Evolutionary conservation across 2,113 vertebrate species (phyloP).

Genomic region (Gadus chalcogrammus): DNA sequence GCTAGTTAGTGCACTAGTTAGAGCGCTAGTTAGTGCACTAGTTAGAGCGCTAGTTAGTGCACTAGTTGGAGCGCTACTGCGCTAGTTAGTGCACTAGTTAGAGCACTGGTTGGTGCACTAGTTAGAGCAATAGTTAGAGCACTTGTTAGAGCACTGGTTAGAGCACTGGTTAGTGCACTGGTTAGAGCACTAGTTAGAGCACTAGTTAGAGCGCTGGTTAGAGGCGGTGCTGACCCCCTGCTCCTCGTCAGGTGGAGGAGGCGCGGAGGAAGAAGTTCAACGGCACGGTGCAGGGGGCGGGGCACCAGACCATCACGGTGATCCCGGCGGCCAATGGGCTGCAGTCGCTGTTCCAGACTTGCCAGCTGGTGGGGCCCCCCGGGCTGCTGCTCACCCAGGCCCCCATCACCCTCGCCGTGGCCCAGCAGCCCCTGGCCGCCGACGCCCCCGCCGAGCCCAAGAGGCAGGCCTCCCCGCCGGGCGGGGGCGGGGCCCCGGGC

Average conservation of each 20-base stretch:
- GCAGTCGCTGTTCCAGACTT: slow-evolving; percentile 95
- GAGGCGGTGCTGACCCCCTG: too few relatives aligned
- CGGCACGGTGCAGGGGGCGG: slow-evolving; percentile 86
- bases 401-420: slow-evolving; percentile 69
- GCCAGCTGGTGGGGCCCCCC: slow-evolving; percentile 95
- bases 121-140: too few relatives aligned
- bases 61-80: too few relatives aligned
- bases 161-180: too few relatives aligned
- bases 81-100: too few relatives aligned
- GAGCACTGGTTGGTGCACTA: too few relatives aligned
- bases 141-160: too few relatives aligned
- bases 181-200: too few relatives aligned
- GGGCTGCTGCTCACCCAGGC: slow-evolving; percentile 91
- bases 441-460: slow-evolving; percentile 53
- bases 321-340: slow-evolving; percentile 89
- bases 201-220: too few relatives aligned
- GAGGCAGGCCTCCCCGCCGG: slow-evolving; percentile 57
- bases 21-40: too few relatives aligned
- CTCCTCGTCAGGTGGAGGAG: slow-evolving; percentile 81
- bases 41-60: too few relatives aligned
- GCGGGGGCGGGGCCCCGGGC: slow-evolving; percentile 60
- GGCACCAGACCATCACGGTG: slow-evolving; percentile 94
- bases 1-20: too few relatives aligned
- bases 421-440: slow-evolving; percentile 85
- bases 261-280: slow-evolving; percentile 94